Evolutionary conservation across 2,797 vertebrate genomes (phyloP).

Genomic region (Loris lydekkerianus): DNA sequence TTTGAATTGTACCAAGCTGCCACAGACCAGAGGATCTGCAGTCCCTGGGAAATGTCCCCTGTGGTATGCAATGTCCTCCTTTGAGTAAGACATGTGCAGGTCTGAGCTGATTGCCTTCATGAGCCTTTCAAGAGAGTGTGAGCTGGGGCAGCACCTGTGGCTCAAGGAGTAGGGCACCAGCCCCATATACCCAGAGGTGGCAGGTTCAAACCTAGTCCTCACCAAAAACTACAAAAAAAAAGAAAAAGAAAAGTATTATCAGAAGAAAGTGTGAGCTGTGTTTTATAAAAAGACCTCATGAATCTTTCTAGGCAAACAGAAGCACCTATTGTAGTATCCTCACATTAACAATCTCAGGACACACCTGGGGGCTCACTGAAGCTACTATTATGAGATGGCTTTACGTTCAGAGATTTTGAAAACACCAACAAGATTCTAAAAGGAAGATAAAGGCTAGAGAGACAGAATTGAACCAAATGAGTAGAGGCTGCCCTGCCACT

Average conservation of each 20-base stretch:
- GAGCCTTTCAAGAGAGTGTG: slow-evolving; percentile 60
- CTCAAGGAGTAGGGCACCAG: too few relatives aligned
- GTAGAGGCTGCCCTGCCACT: neutral
- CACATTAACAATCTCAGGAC: neutral
- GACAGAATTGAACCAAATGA: neutral
- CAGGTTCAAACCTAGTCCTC: too few relatives aligned
- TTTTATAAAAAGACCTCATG: slow-evolving; percentile 43
- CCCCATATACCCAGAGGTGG: too few relatives aligned
- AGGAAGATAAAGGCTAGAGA: neutral
- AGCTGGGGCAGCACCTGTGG: neutral
- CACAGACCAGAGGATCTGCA: slow-evolving; percentile 31
- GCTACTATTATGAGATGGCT: neutral
- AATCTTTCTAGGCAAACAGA: neutral
- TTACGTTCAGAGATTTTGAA: slow-evolving; percentile 10
- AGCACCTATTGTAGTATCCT: neutral
- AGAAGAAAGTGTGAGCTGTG: slow-evolving; percentile 40
- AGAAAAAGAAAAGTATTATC: too few relatives aligned
- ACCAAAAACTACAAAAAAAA: too few relatives aligned
- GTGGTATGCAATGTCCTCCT: slow-evolving; percentile 48
- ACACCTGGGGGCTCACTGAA: slow-evolving; percentile 17
- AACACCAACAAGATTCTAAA: neutral
- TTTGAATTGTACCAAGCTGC: slow-evolving; percentile 70
- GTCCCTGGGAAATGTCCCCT: slow-evolving; percentile 53
- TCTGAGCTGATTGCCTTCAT: neutral
- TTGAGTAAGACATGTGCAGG: slow-evolving; percentile 61